A percentile compares a stretch with the other conserved stretches of the same genome.
Evolutionary conservation across 2,888 invertebrate species (phyloP).

Genomic region (Microctonus brassicae): DNA sequence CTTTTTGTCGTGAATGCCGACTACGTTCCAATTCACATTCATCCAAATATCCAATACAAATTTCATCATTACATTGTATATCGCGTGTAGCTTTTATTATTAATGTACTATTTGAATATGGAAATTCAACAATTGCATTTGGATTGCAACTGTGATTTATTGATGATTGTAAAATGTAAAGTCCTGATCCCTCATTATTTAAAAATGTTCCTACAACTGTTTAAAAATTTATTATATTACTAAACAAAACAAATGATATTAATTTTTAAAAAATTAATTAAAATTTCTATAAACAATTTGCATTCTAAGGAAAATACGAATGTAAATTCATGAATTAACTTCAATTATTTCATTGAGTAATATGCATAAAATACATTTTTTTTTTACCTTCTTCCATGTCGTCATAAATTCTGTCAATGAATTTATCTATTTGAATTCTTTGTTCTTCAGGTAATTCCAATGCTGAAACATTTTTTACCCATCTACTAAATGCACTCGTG

Average conservation of each 20-base stretch:
- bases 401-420: constrained; percentile 86
- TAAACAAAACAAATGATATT: constrained; percentile 6
- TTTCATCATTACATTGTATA: constrained; percentile 87
- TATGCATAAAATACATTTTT: constrained; percentile 14
- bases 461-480: constrained; percentile 84
- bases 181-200: constrained; percentile 92
- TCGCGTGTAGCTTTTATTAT: constrained; percentile 80
- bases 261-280: neutral
- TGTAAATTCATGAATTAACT: too few species aligned
- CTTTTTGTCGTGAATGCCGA: constrained; percentile 88
- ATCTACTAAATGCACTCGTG: constrained; percentile 88
- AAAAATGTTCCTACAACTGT: constrained; percentile 82
- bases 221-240: constrained; percentile 61
- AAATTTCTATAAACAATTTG: too few species aligned
- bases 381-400: constrained; percentile 84
- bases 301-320: too few species aligned
- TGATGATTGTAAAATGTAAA: constrained; percentile 88
- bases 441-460: constrained; percentile 78
- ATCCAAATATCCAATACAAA: constrained; percentile 91
- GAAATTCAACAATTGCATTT: constrained; percentile 88
- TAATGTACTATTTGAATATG: constrained; percentile 83
- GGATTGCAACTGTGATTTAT: constrained; percentile 94
- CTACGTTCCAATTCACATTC: constrained; percentile 86
- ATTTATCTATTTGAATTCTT: constrained; percentile 77
- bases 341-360: too few species aligned